phyloP scores from a whole-genome alignment of 2,797 vertebrate species.

The Halcyon badia region DNA sequence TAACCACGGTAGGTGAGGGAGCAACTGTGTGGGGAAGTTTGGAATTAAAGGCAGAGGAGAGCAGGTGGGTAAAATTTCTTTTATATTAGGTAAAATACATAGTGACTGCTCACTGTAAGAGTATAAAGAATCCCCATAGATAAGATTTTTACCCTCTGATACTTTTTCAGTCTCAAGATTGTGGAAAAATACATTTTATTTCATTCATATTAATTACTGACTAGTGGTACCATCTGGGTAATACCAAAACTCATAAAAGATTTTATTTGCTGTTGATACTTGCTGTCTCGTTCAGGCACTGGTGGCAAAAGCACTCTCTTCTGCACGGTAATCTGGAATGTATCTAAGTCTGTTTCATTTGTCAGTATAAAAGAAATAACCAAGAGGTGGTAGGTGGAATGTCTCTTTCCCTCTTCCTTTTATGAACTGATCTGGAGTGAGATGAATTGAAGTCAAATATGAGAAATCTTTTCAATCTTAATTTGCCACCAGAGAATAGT shows the following conservation, averaged over 20 bases:
- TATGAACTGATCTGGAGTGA: not conserved
- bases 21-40: not conserved
- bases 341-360: not conserved
- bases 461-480: slow-evolving; percentile 32
- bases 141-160: not conserved
- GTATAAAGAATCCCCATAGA: not conserved
- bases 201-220: not conserved
- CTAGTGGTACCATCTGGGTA: not conserved
- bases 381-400: not conserved
- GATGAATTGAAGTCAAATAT: slow-evolving; percentile 5
- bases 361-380: not conserved
- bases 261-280: not conserved
- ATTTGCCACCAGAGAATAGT: slow-evolving; percentile 3
- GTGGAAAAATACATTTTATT: not conserved
- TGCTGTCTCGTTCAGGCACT: not conserved
- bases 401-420: not conserved
- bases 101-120: not conserved
- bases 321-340: not conserved
- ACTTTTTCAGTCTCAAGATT: not conserved
- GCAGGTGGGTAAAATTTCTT: not conserved
- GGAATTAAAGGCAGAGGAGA: not conserved
- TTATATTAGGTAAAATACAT: not conserved
- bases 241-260: not conserved
- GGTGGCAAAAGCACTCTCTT: not conserved
- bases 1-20: not conserved